Evolutionary conservation across 1,140 invertebrate genomes (phyloP).

Genomic region (Trichoplusia ni): DNA sequence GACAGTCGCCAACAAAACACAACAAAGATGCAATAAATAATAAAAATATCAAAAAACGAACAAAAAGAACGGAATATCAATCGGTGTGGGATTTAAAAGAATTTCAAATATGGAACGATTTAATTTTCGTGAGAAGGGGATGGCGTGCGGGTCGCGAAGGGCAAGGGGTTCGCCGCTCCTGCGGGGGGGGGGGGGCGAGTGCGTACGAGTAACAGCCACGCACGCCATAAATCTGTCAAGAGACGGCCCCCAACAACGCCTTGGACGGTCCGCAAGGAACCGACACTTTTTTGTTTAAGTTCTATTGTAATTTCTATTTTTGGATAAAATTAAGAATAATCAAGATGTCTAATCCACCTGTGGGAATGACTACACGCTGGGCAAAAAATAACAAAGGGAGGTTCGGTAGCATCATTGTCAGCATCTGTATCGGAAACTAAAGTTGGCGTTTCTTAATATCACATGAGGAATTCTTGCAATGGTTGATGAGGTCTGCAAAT

Average conservation of each 20-base stretch:
- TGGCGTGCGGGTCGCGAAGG: slow-evolving; percentile 27
- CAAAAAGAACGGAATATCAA: slow-evolving; percentile 12
- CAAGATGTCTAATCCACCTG: slow-evolving; percentile 19
- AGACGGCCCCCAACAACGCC: slow-evolving; percentile 52
- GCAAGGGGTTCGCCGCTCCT: slow-evolving; percentile 6
- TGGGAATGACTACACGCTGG: not conserved
- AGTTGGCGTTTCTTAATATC: no score
- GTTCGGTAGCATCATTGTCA: no score
- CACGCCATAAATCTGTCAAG: slow-evolving; percentile 69
- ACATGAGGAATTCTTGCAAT: no score
- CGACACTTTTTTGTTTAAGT: slow-evolving; percentile 33
- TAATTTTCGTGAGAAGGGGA: slow-evolving; percentile 46
- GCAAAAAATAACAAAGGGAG: no score
- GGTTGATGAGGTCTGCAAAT: no score
- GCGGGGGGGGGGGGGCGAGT: slow-evolving; percentile 24
- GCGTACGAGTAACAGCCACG: slow-evolving; percentile 52
- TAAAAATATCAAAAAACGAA: slow-evolving; percentile 10
- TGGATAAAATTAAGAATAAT: slow-evolving; percentile 1
- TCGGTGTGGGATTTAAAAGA: slow-evolving; percentile 33
- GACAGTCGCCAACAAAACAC: slow-evolving; percentile 11
- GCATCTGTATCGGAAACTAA: no score
- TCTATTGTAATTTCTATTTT: slow-evolving; percentile 20
- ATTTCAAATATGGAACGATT: slow-evolving; percentile 52
- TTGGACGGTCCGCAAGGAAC: slow-evolving; percentile 49
- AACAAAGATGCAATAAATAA: slow-evolving; percentile 15